Evolutionary conservation across 2,888 invertebrate species (phyloP), one percentile per base, ranked within the genome.

Genomic region (Masnerella sp.): DNA sequence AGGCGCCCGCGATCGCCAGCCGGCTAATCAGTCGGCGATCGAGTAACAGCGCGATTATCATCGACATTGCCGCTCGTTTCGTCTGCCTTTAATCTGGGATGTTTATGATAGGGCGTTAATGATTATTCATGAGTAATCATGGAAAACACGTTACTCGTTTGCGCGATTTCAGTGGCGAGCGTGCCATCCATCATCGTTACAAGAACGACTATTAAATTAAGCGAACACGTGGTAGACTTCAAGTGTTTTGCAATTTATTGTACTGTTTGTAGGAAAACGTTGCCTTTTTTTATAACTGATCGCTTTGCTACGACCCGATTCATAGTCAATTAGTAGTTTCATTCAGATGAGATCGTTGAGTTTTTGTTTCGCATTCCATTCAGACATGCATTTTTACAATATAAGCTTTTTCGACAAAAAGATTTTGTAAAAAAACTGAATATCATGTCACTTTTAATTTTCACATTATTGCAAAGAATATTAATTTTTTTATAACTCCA

Each of bases 221-320:
- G 42, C 32, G 20, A 62, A 62, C 51, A 20, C 42, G 40, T 47
- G 36, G 8, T 22, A 5, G 5, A 36, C 18, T n/a, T n/a, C n/a
- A n/a, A n/a, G n/a, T n/a, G n/a, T n/a, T n/a, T n/a, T n/a, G n/a
- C 14, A 61, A 40, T 61, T 49, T 61, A 47, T 61, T 34, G 42
- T 15, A 28, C 34, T 32, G n/a, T 32, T 61, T 38, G 28, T 17
- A 20, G 36, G 47, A 34, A 59, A 59, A 43, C 58, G 42, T 56
- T 58, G 34, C n/a, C 9, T 1, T 17, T 18, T 45, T 45, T 34
- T 11, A 34, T 58, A 15, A 34, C 43, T 43, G 45, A 43, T 43
- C 0, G 17, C 34, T 14, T 22, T n/a, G 15, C 32, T 9, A 18
- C 2, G 9, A 56, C n/a, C n/a, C n/a, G n/a, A n/a, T n/a, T n/a